Base-by-base conservation (phyloP, 2,113 vertebrate genomes). In the Pampusana beccarii region DNA sequence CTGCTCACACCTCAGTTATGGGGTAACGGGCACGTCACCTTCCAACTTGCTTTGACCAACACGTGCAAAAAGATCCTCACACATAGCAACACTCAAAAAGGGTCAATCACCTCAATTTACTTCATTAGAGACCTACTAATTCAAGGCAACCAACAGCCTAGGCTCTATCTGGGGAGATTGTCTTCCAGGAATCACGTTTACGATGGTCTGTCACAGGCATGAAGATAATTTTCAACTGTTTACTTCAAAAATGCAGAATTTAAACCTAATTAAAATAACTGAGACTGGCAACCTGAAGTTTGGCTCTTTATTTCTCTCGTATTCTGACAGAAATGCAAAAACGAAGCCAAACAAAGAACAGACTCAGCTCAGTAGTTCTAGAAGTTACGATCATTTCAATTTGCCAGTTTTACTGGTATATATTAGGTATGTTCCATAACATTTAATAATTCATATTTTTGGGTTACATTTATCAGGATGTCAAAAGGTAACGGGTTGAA, bases 181-280 rank as follows among this genome's bases (percentile, higher is more conserved):
- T 16, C 17, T 86, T 58, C 48, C 67, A 60, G 64, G 14, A 48
- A 84, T 42, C 40, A 10, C 54, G 78, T 78, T 70, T 65, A 23
- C 13, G 72, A 46, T 0, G 5, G 29, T 69, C 57, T 64, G 46
- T 19, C 24, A n/a, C 4, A n/a, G 75, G 34, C 57, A 64, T 8
- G 7, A 64, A 58, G 40, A 50, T 20, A 17, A 79, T 81, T 88
- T 81, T 56, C 69, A 74, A 10, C 70, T 50, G 44, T 6, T 70
- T 74, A 53, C 61, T 96, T 60, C 65, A 88, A 60, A 54, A 44
- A 38, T 12, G 34, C 51, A 51, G 64, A 46, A 82, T 67, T 93
- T 33, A 81, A 93, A 90, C 40, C 34, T 51, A 34, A 62, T 72
- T 91, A 91, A 88, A 87, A 91, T 11, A 58, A 44, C 44, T n/a